phyloP scores from a whole-genome alignment of 2,888 invertebrate genomes.

The Barypeithes pellucidus region DNA sequence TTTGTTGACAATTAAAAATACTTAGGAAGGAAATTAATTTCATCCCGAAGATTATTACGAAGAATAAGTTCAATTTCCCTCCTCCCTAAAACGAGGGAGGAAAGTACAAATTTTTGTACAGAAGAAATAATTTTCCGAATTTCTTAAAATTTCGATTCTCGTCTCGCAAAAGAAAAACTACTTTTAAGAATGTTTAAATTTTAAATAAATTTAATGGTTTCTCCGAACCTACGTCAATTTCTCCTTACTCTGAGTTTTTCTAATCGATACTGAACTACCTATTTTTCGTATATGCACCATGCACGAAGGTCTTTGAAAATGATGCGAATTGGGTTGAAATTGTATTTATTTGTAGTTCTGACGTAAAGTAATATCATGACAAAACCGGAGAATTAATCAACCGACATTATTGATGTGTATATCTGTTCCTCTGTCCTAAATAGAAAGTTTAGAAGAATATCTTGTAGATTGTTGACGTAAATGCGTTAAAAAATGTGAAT shows the following conservation, averaged over 20 bases:
- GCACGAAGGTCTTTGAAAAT: conserved; percentile 32
- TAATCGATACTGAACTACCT: conserved; percentile 25
- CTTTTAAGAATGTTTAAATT: neutral
- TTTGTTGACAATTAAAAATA: too few relatives aligned
- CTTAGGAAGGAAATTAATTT: too few relatives aligned
- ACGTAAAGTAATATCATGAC: conserved; percentile 18
- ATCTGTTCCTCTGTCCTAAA: neutral
- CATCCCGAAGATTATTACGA: too few relatives aligned
- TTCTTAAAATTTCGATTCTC: too few relatives aligned
- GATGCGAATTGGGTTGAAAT: conserved; percentile 27
- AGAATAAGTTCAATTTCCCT: too few relatives aligned
- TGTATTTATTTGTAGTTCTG: conserved; percentile 19
- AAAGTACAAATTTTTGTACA: too few relatives aligned
- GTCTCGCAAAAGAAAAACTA: too few relatives aligned
- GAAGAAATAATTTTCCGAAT: too few relatives aligned
- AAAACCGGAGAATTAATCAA: conserved; percentile 10
- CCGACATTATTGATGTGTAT: neutral
- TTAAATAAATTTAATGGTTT: neutral
- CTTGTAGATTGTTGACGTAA: too few relatives aligned
- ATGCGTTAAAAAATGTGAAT: too few relatives aligned
- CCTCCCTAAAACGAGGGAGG: too few relatives aligned
- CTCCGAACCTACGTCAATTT: conserved; percentile 16
- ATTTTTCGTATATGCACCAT: conserved; percentile 33
- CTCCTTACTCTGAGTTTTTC: conserved; percentile 12
- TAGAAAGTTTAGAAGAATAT: too few relatives aligned